These are phyloP conservation scores for Sebastiscus tertius DNA, from an alignment of 2,797 vertebrate species.

Conservation along the genomic window DNA sequence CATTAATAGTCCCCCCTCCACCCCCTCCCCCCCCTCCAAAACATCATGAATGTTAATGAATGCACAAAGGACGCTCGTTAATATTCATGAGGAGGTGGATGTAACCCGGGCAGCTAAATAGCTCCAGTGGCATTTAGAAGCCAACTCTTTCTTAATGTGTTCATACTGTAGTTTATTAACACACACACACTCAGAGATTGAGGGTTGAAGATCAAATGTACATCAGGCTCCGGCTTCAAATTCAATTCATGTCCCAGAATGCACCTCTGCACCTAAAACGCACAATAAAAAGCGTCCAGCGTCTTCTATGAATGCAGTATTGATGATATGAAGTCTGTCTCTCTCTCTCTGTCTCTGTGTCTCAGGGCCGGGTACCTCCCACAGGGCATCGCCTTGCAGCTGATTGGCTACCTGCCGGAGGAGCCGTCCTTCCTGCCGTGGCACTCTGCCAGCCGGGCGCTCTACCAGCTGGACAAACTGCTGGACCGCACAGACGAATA, in stretches of 20 bases:
- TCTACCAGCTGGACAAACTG: conserved; percentile 97
- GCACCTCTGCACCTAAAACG: neutral
- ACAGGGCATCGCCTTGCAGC: conserved; percentile 93
- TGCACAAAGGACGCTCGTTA: conserved; percentile 27
- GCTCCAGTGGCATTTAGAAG: conserved; percentile 47
- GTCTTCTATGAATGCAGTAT: neutral
- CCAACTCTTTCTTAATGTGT: conserved; percentile 32
- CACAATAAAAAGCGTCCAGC: too few relatives aligned
- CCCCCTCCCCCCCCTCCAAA: neutral
- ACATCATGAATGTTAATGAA: conserved; percentile 65
- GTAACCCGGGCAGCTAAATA: conserved; percentile 17
- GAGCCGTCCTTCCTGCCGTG: conserved; percentile 97
- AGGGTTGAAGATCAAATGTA: conserved; percentile 16
- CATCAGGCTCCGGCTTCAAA: neutral
- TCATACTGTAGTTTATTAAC: conserved; percentile 8
- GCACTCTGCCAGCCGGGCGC: conserved; percentile 94
- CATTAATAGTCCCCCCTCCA: conserved; percentile 50
- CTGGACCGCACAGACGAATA: conserved; percentile 96
- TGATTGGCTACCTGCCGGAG: conserved; percentile 93
- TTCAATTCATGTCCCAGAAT: neutral
- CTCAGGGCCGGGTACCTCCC: conserved; percentile 95
- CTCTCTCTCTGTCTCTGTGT: neutral
- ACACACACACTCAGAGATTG: neutral
- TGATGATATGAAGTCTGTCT: neutral
- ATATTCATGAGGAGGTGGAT: conserved; percentile 53